These are phyloP conservation scores for Caenorhabditis imperialis DNA, from an alignment of 2,888 invertebrate genomes.

Conservation along the genomic window DNA sequence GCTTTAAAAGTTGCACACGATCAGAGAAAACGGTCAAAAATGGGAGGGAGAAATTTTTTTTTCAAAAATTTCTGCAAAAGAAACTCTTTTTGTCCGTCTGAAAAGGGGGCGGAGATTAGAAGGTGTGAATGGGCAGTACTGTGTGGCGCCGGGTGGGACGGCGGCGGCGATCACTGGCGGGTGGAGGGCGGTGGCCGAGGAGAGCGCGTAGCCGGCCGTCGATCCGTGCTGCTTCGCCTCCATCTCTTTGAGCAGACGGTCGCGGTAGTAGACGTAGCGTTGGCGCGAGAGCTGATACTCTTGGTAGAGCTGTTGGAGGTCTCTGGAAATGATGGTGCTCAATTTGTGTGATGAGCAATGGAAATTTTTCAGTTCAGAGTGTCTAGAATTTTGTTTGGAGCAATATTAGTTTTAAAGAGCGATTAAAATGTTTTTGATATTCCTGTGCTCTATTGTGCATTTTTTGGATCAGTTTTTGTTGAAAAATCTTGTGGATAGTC, in stretches of 20 bases:
- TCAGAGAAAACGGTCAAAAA: neutral
- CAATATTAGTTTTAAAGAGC: too few species aligned
- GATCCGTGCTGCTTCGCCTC: conserved; percentile 58
- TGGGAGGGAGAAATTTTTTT: neutral
- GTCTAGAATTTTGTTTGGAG: too few species aligned
- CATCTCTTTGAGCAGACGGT: conserved; percentile 74
- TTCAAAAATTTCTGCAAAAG: neutral
- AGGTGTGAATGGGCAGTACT: conserved; percentile 31
- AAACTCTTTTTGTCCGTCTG: too few species aligned
- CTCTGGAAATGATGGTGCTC: conserved; percentile 62
- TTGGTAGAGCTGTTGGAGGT: conserved; percentile 73
- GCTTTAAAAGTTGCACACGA: neutral
- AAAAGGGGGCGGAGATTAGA: conserved; percentile 11
- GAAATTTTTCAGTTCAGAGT: too few species aligned
- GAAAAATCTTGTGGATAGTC: too few species aligned
- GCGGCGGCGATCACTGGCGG: conserved; percentile 30
- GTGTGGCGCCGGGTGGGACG: conserved; percentile 41
- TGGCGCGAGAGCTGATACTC: conserved; percentile 74
- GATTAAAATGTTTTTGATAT: too few species aligned
- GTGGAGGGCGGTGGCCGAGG: conserved; percentile 15
- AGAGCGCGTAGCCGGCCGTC: conserved; percentile 43
- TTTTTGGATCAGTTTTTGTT: too few species aligned
- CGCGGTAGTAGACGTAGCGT: conserved; percentile 76
- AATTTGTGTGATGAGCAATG: too few species aligned
- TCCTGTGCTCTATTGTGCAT: too few species aligned